Base-by-base conservation (phyloP, 2,888 invertebrate genomes). In the Standfussiana lucernea region DNA sequence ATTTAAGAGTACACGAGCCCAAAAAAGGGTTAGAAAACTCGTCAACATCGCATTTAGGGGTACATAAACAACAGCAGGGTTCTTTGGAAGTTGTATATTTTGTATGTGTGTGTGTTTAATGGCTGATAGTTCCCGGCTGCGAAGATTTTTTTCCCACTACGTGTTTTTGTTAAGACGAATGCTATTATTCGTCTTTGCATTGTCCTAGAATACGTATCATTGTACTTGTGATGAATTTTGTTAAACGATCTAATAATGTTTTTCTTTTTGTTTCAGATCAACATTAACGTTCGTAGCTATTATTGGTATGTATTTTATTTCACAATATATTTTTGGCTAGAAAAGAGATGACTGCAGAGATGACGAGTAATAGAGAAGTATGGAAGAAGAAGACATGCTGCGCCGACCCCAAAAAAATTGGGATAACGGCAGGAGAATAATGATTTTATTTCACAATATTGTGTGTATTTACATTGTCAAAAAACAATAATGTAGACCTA, bases 181-280 rank as follows among this genome's bases (percentile, higher is more conserved):
- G 5, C 47, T n/a, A 10, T 10, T n/a, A n/a, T n/a, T n/a, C n/a
- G n/a, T n/a, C n/a, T n/a, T n/a, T n/a, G 2, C 18, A 28, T 8
- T 35, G 15, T 40, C 28, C 32, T 32, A 45, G 7, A 42, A 62
- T 32, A 32, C 7, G 10, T 6, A 61, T 18, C 11, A 32, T 40
- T 42, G 24, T 45, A 7, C 42, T 42, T 35, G 1, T 18, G 21
- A 40, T 42, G 0, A 32, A 45, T 35, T 21, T 15, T 1, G 5
- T 42, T 37, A 24, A 64, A 74, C 24, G 35, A 62, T 28, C 21
- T 56, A 56, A 42, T 21, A 59, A n/a, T 10, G 0, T 40, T 35
- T 37, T 67, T 56, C 72, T 71, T 78, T 35, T 89, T 89, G 84
- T 91, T 91, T 59, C 90, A 91, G 91, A 89, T 90, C 62, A 85